A percentile compares a stretch with the other conserved stretches of the same genome.
phyloP scores from a whole-genome alignment of 1,140 invertebrate species.

The Platorchestia sp. region DNA sequence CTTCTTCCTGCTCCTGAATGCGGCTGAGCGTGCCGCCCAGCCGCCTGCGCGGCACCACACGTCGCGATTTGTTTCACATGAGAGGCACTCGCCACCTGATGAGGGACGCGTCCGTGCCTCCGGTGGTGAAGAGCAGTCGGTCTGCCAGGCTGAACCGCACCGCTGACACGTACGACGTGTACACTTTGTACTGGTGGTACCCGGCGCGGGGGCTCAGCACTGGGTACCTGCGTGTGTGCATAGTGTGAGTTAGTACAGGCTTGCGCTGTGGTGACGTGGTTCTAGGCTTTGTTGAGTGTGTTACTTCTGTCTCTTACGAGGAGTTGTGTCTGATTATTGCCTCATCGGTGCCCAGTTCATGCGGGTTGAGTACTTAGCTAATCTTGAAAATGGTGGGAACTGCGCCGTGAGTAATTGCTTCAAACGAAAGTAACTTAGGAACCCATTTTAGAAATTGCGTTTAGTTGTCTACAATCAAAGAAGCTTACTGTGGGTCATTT shows the following conservation, averaged over 20 bases:
- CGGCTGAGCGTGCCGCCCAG: background rate
- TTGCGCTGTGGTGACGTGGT: background rate
- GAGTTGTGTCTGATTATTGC: background rate
- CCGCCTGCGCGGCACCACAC: background rate
- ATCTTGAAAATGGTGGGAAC: too few relatives aligned
- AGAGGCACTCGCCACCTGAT: slow-evolving; percentile 88
- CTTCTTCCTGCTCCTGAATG: slow-evolving; percentile 5
- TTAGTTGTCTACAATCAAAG: too few relatives aligned
- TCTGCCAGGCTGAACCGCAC: slow-evolving; percentile 89
- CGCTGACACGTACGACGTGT: slow-evolving; percentile 87
- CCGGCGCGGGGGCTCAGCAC: slow-evolving; percentile 85
- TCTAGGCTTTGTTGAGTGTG: background rate
- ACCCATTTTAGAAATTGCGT: too few relatives aligned
- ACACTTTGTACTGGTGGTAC: slow-evolving; percentile 89
- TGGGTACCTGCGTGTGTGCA: slow-evolving; percentile 77
- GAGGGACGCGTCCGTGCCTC: slow-evolving; percentile 90
- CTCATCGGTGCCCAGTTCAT: too few relatives aligned
- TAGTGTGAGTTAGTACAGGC: background rate
- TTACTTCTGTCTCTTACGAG: background rate
- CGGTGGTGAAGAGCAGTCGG: slow-evolving; percentile 87
- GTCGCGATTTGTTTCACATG: slow-evolving; percentile 17
- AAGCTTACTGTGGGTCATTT: too few relatives aligned
- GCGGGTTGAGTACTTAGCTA: too few relatives aligned
- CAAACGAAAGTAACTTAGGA: too few relatives aligned
- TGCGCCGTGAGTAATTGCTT: too few relatives aligned